These are phyloP conservation scores for Poeciliopsis infans DNA, from an alignment of 2,797 vertebrate genomes.

Conservation along the genomic window DNA sequence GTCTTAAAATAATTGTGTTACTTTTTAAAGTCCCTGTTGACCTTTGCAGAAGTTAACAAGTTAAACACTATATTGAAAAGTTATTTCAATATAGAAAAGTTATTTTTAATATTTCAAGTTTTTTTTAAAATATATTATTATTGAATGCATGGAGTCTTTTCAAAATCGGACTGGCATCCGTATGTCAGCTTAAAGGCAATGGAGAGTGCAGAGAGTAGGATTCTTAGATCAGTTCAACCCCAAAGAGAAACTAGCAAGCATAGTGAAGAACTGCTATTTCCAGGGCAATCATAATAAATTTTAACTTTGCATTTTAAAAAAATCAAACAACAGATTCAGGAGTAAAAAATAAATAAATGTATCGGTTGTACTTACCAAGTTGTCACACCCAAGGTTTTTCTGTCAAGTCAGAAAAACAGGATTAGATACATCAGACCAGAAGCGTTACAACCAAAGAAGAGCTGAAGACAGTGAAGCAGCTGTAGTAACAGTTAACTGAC, in stretches of 20 bases:
- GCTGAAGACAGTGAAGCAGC: background rate
- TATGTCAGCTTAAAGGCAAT: background rate
- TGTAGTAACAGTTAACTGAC: background rate
- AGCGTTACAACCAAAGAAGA: background rate
- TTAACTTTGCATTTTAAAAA: background rate
- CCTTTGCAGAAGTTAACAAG: background rate
- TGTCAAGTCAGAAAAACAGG: constrained; percentile 24
- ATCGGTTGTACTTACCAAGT: constrained; percentile 38
- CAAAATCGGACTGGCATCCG: background rate
- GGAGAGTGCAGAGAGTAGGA: background rate
- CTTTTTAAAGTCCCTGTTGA: background rate
- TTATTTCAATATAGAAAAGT: background rate
- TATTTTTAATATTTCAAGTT: background rate
- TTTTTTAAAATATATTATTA: background rate
- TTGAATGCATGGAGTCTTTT: background rate
- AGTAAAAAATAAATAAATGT: no score
- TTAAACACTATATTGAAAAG: background rate
- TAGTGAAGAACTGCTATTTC: background rate
- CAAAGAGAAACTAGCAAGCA: background rate
- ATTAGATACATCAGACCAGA: background rate
- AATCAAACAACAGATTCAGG: background rate
- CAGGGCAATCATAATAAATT: background rate
- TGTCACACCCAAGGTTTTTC: constrained; percentile 11
- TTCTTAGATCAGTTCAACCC: background rate
- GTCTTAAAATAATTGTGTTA: background rate